phyloP scores from a whole-genome alignment of 2,113 vertebrate species.

The Ceyx margarethae region DNA sequence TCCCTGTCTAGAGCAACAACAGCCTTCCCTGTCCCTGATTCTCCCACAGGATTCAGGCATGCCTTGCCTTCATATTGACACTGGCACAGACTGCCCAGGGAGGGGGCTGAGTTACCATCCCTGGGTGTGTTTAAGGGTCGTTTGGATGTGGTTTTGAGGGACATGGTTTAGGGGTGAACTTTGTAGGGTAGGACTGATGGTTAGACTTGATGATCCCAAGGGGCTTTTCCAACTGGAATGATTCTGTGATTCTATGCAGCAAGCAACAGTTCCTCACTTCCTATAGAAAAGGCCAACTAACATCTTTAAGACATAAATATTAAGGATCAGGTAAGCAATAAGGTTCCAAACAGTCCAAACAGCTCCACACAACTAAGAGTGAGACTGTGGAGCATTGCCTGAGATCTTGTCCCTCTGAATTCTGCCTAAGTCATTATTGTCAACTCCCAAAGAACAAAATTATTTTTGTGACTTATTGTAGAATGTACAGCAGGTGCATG shows the following conservation, averaged over 20 bases:
- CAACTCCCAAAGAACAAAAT: background rate
- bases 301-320: background rate
- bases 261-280: background rate
- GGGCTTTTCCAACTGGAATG: too few species aligned
- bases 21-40: background rate
- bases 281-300: background rate
- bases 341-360: background rate
- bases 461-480: background rate
- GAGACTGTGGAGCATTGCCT: background rate
- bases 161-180: too few species aligned
- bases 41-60: background rate
- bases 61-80: background rate
- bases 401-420: background rate
- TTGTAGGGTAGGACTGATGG: too few species aligned
- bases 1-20: background rate
- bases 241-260: background rate
- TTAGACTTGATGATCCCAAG: too few species aligned
- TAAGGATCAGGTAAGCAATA: background rate
- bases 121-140: too few species aligned
- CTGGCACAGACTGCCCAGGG: too few species aligned
- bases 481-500: background rate
- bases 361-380: background rate
- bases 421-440: background rate
- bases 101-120: too few species aligned
- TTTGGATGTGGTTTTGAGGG: too few species aligned